Evolutionary conservation across 2,113 vertebrate species (phyloP), one percentile per base, ranked within the genome.

Genomic region (Tupaia tana): DNA sequence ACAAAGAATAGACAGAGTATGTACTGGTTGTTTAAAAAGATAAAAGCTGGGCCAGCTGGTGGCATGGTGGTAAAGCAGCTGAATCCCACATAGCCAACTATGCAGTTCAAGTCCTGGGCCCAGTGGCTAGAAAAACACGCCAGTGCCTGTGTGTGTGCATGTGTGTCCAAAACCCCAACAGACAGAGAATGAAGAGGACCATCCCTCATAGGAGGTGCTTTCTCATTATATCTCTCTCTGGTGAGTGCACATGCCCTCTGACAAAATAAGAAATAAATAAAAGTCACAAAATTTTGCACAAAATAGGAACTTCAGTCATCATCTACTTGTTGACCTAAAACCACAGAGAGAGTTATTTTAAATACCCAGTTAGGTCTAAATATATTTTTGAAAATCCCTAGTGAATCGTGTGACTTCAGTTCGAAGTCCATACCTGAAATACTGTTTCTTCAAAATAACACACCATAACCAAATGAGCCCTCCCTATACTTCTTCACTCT

Each of bases 401-500:
- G 24, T 79, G 80, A 95, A 73, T 92, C 56, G 74, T 31, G 54
- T 22, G 88, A 84, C 29, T 90, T 95, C 64, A 91, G 63, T 66
- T 89, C 74, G 9, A 84, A 89, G 20, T 83, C 74, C 52, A 66
- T 43, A 96, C 27, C 13, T 70, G 15, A 90, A 92, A 86, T 79
- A 94, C 54, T 73, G 27, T 73, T 95, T 94, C 79, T 96, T 95
- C 78, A 82, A 82, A 85, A 95, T 71, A 93, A 95, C 12, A 24
- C 25, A 66, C 29, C 67, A 80, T 27, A 67, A 94, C 7, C 73
- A 96, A 92, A 91, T 24, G 20, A 87, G 43, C 25, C 34, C 20
- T 85, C 69, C 27, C 56, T 54, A n/a, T 2, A 93, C 16, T 58
- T 63, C 61, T 67, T 81, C 24, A 96, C 58, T 91, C 58, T 22